Base-by-base conservation (phyloP, 37 sponge, comb jelly and placozoan species). In the Diacarnus erythraeanus region DNA sequence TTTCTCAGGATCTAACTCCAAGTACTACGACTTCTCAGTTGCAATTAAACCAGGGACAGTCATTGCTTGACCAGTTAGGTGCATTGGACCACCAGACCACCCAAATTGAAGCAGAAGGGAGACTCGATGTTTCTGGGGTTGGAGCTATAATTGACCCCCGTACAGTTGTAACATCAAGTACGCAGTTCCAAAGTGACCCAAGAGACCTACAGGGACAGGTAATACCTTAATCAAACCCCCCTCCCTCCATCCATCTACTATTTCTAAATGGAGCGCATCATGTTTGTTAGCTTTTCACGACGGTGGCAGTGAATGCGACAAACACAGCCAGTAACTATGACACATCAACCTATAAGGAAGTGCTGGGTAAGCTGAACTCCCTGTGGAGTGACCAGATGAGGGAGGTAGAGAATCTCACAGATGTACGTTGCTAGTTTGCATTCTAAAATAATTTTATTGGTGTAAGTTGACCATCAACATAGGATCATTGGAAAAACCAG, bases 401-500 rank as follows among this genome's bases (percentile, higher is more conserved):
- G 8, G 63, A 59, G 23, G 71, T 85, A 26, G 61, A 71, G 29
- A 40, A 39, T 22, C 33, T 85, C 58, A 78, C 78, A n/a, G 78
- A 77, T 85, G 85, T 85, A 58, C 17, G 84, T 75, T 0, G 1
- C 9, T 39, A 35, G 38, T 58, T 29, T 10, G 61, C 23, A 25
- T 60, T 3, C 22, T 65, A 65, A 25, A 30, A 3, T 30, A 6
- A 5, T 5, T 31, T 5, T 3, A 65, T 2, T 31, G 66, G 66
- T 31, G 51, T 47, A 12, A 47, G 4, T 21, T 60, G 27, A 21
- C 34, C 29, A 61, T 44, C 9, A 57, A 42, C 37, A 30, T 64
- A 92, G 93, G 79, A 85, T 20, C 71, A 79, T 60, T 92, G 89
- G 89, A 84, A 81, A 54, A 86, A 60, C 34, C 97, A 84, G 26